Base-by-base conservation (phyloP, 1,140 invertebrate species). In the Euglossa dilemma region DNA sequence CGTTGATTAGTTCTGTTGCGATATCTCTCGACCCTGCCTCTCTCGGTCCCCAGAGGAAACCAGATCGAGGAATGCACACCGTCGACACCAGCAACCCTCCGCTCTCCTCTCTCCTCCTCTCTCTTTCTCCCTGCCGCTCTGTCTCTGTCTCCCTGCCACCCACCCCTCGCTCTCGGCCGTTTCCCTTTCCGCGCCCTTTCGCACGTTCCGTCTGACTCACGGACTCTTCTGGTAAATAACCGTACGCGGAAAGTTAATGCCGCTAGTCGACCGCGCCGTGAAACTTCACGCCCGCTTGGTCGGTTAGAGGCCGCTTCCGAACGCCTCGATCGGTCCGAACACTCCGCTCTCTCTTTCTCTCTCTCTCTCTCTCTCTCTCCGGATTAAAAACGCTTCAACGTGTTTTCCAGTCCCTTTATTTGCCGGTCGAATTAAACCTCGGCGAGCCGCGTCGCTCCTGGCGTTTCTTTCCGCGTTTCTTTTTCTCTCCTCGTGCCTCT, bases 1-100 rank as follows among this genome's bases (percentile, higher is more conserved):
- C 89, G 89, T 91, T 91, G 90, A 91, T 90, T 91, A 90, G 90
- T 90, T 91, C 88, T 81, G 85, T 87, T 87, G 84, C 86, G 84
- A 87, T 88, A 89, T 91, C 81, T 90, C 79, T 83, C 87, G 71
- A 78, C 74, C 83, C 88, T 77, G 59, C 69, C 83, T 81, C 70
- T 36, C 1, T 61, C 59, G 36, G 72, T 90, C 89, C 77, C 89
- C 14, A 23, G 89, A 86, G 89, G 79, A 81, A 79, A 84, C 83
- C 67, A 81, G 83, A 89, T 82, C 85, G 83, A 85, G 70, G 79
- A 87, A 77, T 77, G 83, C 77, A 67, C 72, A 63, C 64, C 74
- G 45, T 47, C 76, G 23, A 52, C 82, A 28, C 61, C 14, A 52
- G 8, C 45, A 16, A 54, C 47, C 72, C 52, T 23, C 3, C 57